Evolutionary conservation across 2,888 invertebrate genomes (phyloP).

Genomic region (Peribatodes rhomboidaria): DNA sequence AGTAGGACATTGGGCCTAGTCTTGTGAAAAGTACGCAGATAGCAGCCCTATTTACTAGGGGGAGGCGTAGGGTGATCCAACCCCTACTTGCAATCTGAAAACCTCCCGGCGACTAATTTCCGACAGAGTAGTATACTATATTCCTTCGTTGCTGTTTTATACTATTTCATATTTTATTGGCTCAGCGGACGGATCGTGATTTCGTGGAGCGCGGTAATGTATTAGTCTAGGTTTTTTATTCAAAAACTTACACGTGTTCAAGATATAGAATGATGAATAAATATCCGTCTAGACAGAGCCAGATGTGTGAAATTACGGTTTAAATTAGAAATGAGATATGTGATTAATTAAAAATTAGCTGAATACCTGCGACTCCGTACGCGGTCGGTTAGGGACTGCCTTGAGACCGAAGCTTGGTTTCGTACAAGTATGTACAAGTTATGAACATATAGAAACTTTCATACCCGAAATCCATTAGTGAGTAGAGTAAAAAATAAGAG

Average conservation of each 20-base stretch:
- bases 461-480: too few relatives aligned
- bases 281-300: conserved; percentile 15
- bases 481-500: not conserved
- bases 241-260: conserved; percentile 11
- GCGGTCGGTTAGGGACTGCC: too few relatives aligned
- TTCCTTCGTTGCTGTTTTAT: conserved; percentile 61
- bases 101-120: conserved; percentile 81
- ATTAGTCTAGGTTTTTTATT: conserved; percentile 23
- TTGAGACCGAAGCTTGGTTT: too few relatives aligned
- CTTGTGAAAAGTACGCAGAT: conserved; percentile 19
- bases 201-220: conserved; percentile 24
- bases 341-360: too few relatives aligned
- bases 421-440: too few relatives aligned
- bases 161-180: conserved; percentile 69
- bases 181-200: conserved; percentile 27
- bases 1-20: conserved; percentile 19
- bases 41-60: conserved; percentile 29
- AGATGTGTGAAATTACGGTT: conserved; percentile 14
- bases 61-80: conserved; percentile 38
- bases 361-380: too few relatives aligned
- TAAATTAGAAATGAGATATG: conserved; percentile 4
- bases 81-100: conserved; percentile 64
- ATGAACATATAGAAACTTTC: too few relatives aligned
- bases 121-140: conserved; percentile 71
- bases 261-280: not conserved